A percentile compares a stretch with the other conserved stretches of the same genome.
Conservation (phyloP, 2,113 vertebrate genomes). For the Clinocottus analis region DNA sequence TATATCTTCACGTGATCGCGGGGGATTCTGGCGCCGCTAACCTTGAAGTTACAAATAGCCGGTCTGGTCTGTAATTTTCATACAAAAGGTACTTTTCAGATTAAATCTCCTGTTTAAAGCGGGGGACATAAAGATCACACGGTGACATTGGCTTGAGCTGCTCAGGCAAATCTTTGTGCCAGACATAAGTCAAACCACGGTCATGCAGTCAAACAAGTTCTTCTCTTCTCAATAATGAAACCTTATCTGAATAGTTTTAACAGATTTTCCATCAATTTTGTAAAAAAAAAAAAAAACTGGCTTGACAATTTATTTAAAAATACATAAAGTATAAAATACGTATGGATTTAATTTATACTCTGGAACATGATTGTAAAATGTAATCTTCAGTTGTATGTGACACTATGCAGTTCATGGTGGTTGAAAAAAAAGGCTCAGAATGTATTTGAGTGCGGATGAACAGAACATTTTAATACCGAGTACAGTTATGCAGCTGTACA, state of each 20-base stretch:
- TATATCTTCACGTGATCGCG: background rate
- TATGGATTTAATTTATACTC: background rate
- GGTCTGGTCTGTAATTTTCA: constrained; percentile 13
- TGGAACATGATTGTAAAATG: background rate
- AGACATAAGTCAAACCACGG: constrained; percentile 14
- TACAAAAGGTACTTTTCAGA: background rate
- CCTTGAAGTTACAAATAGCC: background rate
- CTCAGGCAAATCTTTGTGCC: constrained; percentile 13
- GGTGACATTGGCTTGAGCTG: constrained; percentile 5
- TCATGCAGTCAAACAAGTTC: constrained; percentile 18
- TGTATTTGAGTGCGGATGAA: background rate
- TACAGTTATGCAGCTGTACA: background rate
- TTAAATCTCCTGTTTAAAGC: background rate
- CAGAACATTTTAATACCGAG: background rate
- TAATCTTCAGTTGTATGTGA: background rate
- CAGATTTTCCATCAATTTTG: constrained; percentile 7
- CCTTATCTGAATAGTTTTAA: constrained; percentile 19
- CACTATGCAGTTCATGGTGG: background rate
- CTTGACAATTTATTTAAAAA: background rate
- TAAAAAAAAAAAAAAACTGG: background rate
- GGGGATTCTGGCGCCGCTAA: background rate
- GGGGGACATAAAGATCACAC: constrained; percentile 2
- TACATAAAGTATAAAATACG: background rate
- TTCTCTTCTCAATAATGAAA: constrained; percentile 20
- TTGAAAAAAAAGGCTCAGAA: background rate